Evolutionary conservation across 2,888 invertebrate species (phyloP).

Genomic region (Sarcophaga subvicina): DNA sequence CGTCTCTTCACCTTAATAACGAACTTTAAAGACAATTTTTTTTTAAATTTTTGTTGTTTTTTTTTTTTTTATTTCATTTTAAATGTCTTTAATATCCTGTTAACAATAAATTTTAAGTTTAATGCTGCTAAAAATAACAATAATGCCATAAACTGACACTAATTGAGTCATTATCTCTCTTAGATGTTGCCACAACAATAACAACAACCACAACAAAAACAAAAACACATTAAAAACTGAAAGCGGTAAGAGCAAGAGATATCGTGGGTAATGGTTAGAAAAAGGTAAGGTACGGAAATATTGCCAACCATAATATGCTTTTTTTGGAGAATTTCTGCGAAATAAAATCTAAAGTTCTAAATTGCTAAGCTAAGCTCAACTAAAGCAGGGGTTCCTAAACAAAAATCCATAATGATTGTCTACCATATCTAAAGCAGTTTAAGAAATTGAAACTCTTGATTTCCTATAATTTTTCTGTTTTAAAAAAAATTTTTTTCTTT

Average conservation of each 20-base stretch:
- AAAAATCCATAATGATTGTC: neutral
- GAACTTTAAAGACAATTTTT: constrained; percentile 28
- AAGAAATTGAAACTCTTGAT: neutral
- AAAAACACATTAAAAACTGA: neutral
- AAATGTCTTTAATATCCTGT: constrained; percentile 26
- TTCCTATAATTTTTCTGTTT: neutral
- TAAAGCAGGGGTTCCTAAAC: neutral
- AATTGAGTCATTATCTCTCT: constrained; percentile 66
- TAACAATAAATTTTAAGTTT: constrained; percentile 50
- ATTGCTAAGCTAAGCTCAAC: neutral
- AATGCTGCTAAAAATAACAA: constrained; percentile 40
- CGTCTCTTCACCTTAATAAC: neutral
- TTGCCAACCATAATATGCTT: neutral
- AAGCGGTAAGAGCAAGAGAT: neutral
- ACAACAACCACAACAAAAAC: constrained; percentile 28
- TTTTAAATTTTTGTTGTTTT: neutral
- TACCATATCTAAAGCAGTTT: neutral
- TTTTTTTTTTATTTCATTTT: constrained; percentile 1
- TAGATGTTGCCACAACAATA: constrained; percentile 16
- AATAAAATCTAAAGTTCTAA: neutral
- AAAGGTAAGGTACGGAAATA: neutral
- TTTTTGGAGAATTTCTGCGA: neutral
- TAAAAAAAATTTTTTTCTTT: too few species aligned
- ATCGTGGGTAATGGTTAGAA: neutral
- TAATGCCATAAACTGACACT: constrained; percentile 63